Evolutionary conservation across 2,888 invertebrate species (phyloP), one percentile per base, ranked within the genome.

Genomic region (Dorcus hopei): DNA sequence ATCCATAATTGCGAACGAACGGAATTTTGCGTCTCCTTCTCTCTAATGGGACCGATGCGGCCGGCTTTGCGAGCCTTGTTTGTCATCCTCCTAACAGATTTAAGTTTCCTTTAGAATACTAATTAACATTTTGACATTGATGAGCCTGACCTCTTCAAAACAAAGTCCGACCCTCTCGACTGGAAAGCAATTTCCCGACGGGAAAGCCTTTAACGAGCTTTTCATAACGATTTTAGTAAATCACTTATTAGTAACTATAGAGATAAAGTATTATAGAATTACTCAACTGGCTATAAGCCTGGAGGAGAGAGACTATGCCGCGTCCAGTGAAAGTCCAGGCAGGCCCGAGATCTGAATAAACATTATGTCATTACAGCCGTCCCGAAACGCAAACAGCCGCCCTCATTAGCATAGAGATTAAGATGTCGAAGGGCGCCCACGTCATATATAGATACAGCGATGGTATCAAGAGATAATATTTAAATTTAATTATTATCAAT

Each of bases 391-490:
- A 67, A 65, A 63, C 63, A 64, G 9, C 39, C 38, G 9, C 61
- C 53, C 61, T 55, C 61, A 67, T 67, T 67, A 67, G 65, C 67
- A 67, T 67, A 66, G 64, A 67, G 66, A 67, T 67, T 67, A 66
- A 66, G 65, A 66, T 66, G 65, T 66, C 63, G 60, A 58, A 58
- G 63, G 52, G 52, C 63, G 53, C 58, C 50, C 39, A 48, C 40
- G 39, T 48, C 42, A 51, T 43, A 51, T 33, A 38, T 9, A 23
- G 39, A 57, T 52, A 39, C 11, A 41, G 23, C 38, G 47, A 45
- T 39, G 39, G 16, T 49, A 33, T 47, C 23, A 23, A 42, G 14
- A 53, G 42, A 53, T 42, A 52, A 33, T 52, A 50, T 43, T 52
- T 52, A 41, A 57, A 51, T 51, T 51, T 51, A 51, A 51, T 51